These are phyloP conservation scores for Venturia canescens DNA, from an alignment of 1,140 invertebrate genomes.

Conservation along the genomic window DNA sequence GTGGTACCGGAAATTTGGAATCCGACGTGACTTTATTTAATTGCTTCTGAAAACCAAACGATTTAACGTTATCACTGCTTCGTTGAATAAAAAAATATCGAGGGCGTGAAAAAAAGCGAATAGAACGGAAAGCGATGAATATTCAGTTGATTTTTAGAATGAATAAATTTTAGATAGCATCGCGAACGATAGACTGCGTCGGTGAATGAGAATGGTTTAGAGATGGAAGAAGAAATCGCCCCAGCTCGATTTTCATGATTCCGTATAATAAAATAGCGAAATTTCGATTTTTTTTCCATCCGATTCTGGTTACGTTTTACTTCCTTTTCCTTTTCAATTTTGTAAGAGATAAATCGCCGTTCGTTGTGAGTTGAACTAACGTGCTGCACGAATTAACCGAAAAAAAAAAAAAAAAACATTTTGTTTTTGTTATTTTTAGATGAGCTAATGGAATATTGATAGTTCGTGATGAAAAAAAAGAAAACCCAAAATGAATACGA, in stretches of 20 bases:
- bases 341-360: no score
- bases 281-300: no score
- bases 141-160: background rate
- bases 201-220: background rate
- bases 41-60: background rate
- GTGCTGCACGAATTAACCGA: background rate
- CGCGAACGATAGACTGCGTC: background rate
- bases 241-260: background rate
- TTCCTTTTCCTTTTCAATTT: no score
- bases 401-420: no score
- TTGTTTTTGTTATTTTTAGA: constrained; percentile 14
- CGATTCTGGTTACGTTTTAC: no score
- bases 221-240: background rate
- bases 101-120: background rate
- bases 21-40: no score
- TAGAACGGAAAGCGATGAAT: background rate
- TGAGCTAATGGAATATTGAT: background rate
- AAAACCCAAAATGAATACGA: background rate
- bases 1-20: no score
- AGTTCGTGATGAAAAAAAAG: background rate
- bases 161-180: constrained; percentile 5
- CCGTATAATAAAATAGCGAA: background rate
- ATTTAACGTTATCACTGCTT: background rate
- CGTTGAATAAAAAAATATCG: background rate
- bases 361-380: background rate